A percentile compares a stretch with the other conserved stretches of the same genome.
phyloP scores from a whole-genome alignment of 2,888 invertebrate species.

The Epiblema foenella region DNA sequence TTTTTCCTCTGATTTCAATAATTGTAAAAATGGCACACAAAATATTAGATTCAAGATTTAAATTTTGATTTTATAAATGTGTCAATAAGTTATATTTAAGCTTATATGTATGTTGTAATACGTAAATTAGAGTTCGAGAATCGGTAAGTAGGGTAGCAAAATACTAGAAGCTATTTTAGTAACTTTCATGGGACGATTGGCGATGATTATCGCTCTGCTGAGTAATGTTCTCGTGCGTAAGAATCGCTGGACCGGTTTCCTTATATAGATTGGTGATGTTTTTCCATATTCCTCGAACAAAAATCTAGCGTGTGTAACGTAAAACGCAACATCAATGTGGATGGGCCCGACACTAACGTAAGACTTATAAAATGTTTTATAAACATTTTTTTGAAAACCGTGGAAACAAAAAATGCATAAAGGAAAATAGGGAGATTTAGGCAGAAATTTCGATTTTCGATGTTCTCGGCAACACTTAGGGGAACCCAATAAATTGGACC shows the following conservation, averaged over 20 bases:
- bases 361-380: too few relatives aligned
- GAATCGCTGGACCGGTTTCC: conserved; percentile 28
- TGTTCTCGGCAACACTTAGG: too few relatives aligned
- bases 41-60: too few relatives aligned
- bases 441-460: too few relatives aligned
- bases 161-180: conserved; percentile 17
- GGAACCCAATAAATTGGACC: too few relatives aligned
- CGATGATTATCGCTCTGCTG: conserved; percentile 16
- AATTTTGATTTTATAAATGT: too few relatives aligned
- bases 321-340: neutral
- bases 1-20: too few relatives aligned
- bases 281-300: conserved; percentile 4
- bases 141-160: conserved; percentile 4
- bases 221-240: conserved; percentile 13
- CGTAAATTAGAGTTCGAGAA: neutral
- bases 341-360: neutral
- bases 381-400: too few relatives aligned
- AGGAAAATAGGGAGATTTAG: too few relatives aligned
- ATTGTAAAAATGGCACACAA: too few relatives aligned
- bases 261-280: conserved; percentile 10
- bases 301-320: neutral
- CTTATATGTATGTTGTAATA: neutral
- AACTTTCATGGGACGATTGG: conserved; percentile 22
- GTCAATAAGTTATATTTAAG: too few relatives aligned
- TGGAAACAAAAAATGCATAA: too few relatives aligned